These are phyloP conservation scores for Eristalis arbustorum DNA, from an alignment of 2,888 invertebrate genomes.

Conservation along the genomic window DNA sequence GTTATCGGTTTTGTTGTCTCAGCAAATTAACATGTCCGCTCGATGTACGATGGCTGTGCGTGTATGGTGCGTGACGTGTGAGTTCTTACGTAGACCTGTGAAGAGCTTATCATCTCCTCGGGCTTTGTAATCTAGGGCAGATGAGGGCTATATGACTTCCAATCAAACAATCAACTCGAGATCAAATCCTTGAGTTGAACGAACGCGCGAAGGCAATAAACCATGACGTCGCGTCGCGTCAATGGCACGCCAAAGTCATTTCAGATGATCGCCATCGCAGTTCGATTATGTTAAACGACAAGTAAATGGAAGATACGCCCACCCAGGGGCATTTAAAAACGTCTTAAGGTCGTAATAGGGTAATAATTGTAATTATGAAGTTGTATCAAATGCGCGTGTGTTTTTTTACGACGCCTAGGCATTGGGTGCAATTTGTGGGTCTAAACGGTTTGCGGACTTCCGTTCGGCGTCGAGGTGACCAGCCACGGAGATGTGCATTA, in stretches of 20 bases:
- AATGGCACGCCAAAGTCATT: constrained; percentile 17
- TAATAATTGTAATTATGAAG: constrained; percentile 28
- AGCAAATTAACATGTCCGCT: constrained; percentile 34
- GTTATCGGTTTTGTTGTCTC: constrained; percentile 36
- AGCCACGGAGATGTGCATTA: background rate
- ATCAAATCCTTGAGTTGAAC: constrained; percentile 32
- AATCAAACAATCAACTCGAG: background rate
- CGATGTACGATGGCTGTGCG: background rate
- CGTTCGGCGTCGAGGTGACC: background rate
- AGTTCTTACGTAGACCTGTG: constrained; percentile 29
- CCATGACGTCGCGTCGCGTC: constrained; percentile 1
- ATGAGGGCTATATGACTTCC: background rate
- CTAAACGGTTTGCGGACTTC: background rate
- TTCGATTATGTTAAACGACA: constrained; percentile 18
- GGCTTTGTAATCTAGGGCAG: constrained; percentile 15
- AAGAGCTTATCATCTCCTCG: constrained; percentile 7
- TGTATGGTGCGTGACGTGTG: constrained; percentile 5
- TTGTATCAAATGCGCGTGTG: constrained; percentile 1
- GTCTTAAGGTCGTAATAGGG: constrained; percentile 33
- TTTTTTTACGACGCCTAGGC: background rate
- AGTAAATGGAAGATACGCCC: constrained; percentile 3
- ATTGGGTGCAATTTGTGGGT: background rate
- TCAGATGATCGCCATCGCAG: background rate
- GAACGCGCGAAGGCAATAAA: constrained; percentile 6
- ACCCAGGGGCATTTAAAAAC: constrained; percentile 27